Evolutionary conservation across 2,797 vertebrate species (phyloP).

Genomic region (Onychomys leucogaster): DNA sequence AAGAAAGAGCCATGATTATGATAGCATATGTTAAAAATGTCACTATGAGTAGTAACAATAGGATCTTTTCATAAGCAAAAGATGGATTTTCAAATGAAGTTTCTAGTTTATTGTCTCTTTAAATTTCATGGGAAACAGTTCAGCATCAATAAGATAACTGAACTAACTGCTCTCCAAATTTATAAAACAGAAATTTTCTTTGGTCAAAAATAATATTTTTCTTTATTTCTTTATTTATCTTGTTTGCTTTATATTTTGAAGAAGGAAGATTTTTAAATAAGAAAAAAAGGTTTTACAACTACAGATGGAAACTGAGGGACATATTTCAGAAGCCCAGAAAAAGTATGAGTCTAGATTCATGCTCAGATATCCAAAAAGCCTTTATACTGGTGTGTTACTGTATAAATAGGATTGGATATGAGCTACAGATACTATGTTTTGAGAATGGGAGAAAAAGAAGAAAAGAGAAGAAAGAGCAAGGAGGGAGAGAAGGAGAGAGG

Average conservation of each 20-base stretch:
- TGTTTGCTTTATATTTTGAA: constrained; percentile 14
- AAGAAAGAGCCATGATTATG: neutral
- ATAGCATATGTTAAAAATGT: neutral
- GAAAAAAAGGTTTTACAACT: neutral
- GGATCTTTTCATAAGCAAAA: neutral
- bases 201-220: constrained; percentile 4
- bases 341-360: constrained; percentile 12
- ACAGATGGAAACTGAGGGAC: neutral
- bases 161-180: neutral
- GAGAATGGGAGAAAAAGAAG: neutral
- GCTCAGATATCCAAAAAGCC: neutral
- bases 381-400: neutral
- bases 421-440: neutral
- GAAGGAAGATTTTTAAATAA: neutral
- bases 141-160: neutral
- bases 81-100: neutral
- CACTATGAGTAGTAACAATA: neutral
- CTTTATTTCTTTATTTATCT: neutral
- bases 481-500: neutral
- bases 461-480: too few species aligned
- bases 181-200: neutral
- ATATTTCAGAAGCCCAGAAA: neutral
- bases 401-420: neutral
- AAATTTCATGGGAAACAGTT: neutral
- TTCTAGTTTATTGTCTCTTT: constrained; percentile 7